Percentiles rank a stretch among this genome's conserved stretches.
These are phyloP conservation scores for Troides aeacus DNA, from an alignment of 2,888 invertebrate genomes.

Conservation along the genomic window DNA sequence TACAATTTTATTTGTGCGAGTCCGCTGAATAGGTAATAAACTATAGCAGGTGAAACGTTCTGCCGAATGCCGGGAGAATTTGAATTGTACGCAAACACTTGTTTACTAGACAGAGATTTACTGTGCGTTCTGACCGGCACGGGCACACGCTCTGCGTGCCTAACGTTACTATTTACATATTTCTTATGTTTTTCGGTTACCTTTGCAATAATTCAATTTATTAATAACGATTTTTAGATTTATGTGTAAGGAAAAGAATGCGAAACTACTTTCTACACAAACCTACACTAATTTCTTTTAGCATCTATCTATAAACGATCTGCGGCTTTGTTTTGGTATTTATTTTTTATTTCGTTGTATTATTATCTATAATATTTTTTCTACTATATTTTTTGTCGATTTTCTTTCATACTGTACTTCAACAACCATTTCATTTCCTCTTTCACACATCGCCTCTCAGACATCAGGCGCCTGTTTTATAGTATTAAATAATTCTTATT, in stretches of 20 bases:
- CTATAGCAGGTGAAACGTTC: slow-evolving; percentile 75
- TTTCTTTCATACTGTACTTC: no score
- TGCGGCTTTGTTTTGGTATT: no score
- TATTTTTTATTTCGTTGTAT: no score
- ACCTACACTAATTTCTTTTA: no score
- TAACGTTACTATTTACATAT: slow-evolving; percentile 18
- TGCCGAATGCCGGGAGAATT: slow-evolving; percentile 66
- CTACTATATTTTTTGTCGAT: no score
- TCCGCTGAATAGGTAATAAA: slow-evolving; percentile 79
- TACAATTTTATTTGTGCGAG: slow-evolving; percentile 81
- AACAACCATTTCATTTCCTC: no score
- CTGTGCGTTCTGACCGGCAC: slow-evolving; percentile 30
- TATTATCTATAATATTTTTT: no score
- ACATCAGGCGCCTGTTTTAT: no score
- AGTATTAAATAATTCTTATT: no score
- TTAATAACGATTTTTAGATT: background rate
- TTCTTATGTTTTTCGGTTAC: background rate
- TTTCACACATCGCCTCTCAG: no score
- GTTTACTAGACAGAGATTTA: slow-evolving; percentile 34
- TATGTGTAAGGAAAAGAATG: background rate
- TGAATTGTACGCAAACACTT: slow-evolving; percentile 67
- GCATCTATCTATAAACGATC: no score
- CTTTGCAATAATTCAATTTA: background rate
- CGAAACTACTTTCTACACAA: no score
- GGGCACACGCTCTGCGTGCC: slow-evolving; percentile 21